Conservation (phyloP, 2,797 vertebrate species). For the Scleropages formosus region DNA sequence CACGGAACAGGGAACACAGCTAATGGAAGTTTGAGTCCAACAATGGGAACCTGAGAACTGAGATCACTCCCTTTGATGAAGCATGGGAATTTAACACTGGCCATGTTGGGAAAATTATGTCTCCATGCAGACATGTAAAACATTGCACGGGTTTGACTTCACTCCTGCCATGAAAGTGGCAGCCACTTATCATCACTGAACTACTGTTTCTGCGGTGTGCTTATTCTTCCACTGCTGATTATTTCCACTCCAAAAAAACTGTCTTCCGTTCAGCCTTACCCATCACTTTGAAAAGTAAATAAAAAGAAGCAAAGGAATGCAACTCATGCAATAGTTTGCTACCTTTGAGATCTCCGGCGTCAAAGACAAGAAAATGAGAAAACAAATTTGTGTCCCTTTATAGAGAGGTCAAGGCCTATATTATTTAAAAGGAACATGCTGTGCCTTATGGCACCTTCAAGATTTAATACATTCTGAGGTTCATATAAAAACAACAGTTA, state of each 20-base stretch:
- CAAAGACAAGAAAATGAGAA: neutral
- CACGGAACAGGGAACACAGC: conserved; percentile 31
- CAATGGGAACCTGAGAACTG: conserved; percentile 54
- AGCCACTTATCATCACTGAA: neutral
- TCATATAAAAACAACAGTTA: too few species aligned
- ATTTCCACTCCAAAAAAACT: neutral
- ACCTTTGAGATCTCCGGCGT: neutral
- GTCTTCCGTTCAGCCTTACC: neutral
- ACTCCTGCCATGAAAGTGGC: conserved; percentile 12
- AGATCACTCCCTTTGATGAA: conserved; percentile 61
- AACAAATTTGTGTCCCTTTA: too few species aligned
- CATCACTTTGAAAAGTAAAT: neutral
- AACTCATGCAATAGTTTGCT: neutral
- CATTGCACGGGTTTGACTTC: conserved; percentile 33
- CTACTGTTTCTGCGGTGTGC: conserved; percentile 2
- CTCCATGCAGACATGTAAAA: neutral
- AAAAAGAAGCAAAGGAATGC: neutral
- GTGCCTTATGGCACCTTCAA: too few species aligned
- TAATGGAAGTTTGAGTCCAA: conserved; percentile 54
- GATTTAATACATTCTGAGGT: too few species aligned
- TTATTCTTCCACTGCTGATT: neutral
- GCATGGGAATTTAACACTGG: conserved; percentile 40
- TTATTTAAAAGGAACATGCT: too few species aligned
- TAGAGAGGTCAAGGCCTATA: too few species aligned
- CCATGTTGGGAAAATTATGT: neutral